These are phyloP conservation scores for Phalacrocorax aristotelis DNA, from an alignment of 2,113 vertebrate species.

Conservation along the genomic window DNA sequence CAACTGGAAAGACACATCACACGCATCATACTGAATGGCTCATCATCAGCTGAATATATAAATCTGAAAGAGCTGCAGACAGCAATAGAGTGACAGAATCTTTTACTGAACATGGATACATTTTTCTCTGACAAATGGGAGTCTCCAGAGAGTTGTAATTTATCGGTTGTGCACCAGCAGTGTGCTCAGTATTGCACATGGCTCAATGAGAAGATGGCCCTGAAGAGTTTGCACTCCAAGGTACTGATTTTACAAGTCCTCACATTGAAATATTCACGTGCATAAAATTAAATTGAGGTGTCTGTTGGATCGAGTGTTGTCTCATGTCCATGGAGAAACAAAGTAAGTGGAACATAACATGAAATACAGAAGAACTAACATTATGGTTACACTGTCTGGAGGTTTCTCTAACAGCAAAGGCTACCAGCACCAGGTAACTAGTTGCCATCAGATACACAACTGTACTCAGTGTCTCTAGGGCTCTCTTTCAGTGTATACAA, in stretches of 20 bases:
- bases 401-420: not conserved
- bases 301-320: not conserved
- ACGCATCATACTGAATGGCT: conserved; percentile 29
- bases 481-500: not conserved
- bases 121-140: conserved; percentile 35
- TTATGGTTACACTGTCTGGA: not conserved
- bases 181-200: not conserved
- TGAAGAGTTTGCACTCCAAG: not conserved
- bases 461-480: not conserved
- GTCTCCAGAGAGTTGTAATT: conserved; percentile 1
- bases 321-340: not conserved
- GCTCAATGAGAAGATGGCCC: not conserved
- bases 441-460: not conserved
- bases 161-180: not conserved
- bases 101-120: conserved; percentile 24
- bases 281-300: not conserved
- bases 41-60: conserved; percentile 52
- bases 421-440: not conserved
- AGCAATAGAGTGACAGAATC: conserved; percentile 18
- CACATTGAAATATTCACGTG: not conserved
- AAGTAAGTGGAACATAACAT: not conserved
- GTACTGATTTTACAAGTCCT: not conserved
- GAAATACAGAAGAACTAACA: not conserved
- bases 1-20: conserved; percentile 62
- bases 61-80: conserved; percentile 43